A percentile compares a stretch with the other conserved stretches of the same genome.
phyloP scores from a whole-genome alignment of 2,797 vertebrate genomes.

The Eptatretus atami region DNA sequence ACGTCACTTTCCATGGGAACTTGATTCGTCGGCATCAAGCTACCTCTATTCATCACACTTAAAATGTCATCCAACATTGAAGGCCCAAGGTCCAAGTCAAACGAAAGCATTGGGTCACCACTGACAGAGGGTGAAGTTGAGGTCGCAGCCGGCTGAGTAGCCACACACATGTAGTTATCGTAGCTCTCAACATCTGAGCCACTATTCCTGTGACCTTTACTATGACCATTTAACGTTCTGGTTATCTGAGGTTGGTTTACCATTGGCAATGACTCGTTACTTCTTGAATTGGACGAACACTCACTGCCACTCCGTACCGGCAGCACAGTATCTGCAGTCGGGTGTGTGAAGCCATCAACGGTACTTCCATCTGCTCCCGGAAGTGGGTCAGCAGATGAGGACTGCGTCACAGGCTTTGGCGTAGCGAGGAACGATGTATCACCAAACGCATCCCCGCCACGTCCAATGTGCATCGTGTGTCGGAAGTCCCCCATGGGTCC shows the following conservation, averaged over 20 bases:
- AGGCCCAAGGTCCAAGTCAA: constrained; percentile 50
- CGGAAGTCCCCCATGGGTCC: constrained; percentile 43
- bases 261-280: too few relatives aligned
- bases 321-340: too few relatives aligned
- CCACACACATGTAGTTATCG: constrained; percentile 12
- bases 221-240: constrained; percentile 7
- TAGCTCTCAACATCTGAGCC: constrained; percentile 11
- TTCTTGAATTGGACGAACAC: too few relatives aligned
- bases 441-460: constrained; percentile 48
- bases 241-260: too few relatives aligned
- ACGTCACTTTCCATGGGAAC: too few relatives aligned
- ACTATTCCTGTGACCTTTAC: constrained; percentile 11
- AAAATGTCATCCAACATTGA: constrained; percentile 60
- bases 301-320: too few relatives aligned
- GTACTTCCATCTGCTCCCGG: neutral
- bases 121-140: constrained; percentile 14
- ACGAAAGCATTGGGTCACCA: constrained; percentile 44
- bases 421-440: constrained; percentile 61
- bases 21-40: constrained; percentile 4
- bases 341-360: too few relatives aligned
- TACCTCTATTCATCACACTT: constrained; percentile 34
- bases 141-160: constrained; percentile 12
- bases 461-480: constrained; percentile 72
- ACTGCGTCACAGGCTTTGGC: constrained; percentile 21
- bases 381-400: constrained; percentile 14